These are phyloP conservation scores for Paradisaea rubra DNA, from an alignment of 2,113 vertebrate genomes.

Conservation along the genomic window DNA sequence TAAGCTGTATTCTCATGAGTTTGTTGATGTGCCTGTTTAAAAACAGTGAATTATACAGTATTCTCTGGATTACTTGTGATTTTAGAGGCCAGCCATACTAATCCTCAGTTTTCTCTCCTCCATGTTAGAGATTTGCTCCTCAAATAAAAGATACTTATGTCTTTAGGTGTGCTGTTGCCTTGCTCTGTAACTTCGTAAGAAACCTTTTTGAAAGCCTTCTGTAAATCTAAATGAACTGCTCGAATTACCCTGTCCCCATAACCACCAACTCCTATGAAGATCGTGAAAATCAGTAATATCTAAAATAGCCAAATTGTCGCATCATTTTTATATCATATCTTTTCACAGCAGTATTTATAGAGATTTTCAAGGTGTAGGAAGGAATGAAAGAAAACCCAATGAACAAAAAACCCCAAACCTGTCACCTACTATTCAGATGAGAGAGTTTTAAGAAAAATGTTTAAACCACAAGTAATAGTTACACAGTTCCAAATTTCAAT, in stretches of 20 bases:
- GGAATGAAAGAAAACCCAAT: neutral
- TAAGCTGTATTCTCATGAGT: neutral
- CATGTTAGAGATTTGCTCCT: neutral
- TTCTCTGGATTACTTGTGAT: neutral
- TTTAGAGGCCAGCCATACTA: neutral
- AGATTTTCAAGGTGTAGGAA: neutral
- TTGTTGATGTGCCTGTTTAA: neutral
- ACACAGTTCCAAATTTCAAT: neutral
- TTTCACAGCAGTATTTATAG: neutral
- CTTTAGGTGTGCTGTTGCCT: neutral
- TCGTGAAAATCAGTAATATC: neutral
- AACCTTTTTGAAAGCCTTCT: neutral
- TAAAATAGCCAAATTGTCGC: fast-evolving
- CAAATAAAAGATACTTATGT: neutral
- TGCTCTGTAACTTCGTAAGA: neutral
- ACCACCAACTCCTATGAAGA: neutral
- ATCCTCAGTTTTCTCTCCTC: neutral
- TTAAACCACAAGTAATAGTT: neutral
- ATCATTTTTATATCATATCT: fast-evolving
- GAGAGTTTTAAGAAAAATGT: neutral
- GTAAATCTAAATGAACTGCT: neutral
- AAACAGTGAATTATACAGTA: neutral
- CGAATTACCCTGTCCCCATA: neutral
- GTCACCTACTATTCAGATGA: neutral
- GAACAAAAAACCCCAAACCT: neutral